Evolutionary conservation across 2,113 vertebrate species (phyloP).

Genomic region (Archocentrus centrarchus): DNA sequence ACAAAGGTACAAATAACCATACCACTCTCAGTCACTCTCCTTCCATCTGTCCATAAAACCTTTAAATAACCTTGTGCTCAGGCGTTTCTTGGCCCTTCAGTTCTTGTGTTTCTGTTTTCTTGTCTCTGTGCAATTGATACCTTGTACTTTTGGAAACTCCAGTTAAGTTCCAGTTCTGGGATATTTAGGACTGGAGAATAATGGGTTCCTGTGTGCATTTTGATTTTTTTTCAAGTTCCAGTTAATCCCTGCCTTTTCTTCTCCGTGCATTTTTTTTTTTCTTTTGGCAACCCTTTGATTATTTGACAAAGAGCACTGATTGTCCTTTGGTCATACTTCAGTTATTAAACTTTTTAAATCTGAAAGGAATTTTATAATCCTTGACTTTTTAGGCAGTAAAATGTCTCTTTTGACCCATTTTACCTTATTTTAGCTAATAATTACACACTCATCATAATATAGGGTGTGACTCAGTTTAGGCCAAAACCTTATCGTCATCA

Average conservation of each 20-base stretch:
- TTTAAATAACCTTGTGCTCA: background rate
- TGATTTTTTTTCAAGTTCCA: background rate
- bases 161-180: no score
- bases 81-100: background rate
- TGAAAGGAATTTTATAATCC: background rate
- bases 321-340: background rate
- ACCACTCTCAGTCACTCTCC: background rate
- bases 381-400: background rate
- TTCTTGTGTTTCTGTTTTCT: rapidly evolving
- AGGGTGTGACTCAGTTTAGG: background rate
- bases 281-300: background rate
- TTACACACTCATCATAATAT: background rate
- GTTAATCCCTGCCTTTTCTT: background rate
- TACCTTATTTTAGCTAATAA: background rate
- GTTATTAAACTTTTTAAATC: background rate
- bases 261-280: background rate
- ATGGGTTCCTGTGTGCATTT: no score
- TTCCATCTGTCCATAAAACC: background rate
- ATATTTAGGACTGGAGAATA: no score
- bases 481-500: rapidly evolving
- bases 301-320: background rate
- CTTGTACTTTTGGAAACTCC: background rate
- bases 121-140: background rate
- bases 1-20: no score
- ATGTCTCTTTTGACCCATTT: background rate